These are phyloP conservation scores for Aphelenchoides fujianensis DNA, from an alignment of 1,140 invertebrate genomes.

Conservation along the genomic window DNA sequence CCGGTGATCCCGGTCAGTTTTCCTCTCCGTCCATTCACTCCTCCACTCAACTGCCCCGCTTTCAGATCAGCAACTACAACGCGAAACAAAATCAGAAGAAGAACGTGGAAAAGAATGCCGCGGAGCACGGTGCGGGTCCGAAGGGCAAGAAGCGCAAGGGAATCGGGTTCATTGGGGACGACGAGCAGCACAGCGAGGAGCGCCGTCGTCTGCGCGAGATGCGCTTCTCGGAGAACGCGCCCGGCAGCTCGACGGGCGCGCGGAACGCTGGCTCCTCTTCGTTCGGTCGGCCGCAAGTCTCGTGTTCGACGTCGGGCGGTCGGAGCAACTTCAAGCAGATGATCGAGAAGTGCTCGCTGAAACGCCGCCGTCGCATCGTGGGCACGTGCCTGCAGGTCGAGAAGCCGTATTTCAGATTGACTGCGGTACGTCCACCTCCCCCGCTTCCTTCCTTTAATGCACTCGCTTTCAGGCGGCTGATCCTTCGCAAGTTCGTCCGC, in stretches of 20 bases:
- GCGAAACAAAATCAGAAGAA: slow-evolving; percentile 1
- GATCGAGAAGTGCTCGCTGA: slow-evolving; percentile 15
- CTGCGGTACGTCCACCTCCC: slow-evolving; percentile 68
- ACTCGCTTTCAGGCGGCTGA: slow-evolving; percentile 76
- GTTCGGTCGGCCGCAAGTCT: too few relatives aligned
- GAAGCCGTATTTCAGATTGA: slow-evolving; percentile 88
- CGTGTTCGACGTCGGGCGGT: neutral
- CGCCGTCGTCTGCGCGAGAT: neutral
- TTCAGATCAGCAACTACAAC: neutral
- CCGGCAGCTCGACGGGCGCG: neutral
- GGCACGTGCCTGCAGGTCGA: slow-evolving; percentile 87
- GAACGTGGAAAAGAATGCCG: neutral
- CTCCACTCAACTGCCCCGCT: too few relatives aligned
- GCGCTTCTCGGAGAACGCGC: neutral
- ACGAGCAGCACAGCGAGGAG: neutral
- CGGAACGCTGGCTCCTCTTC: too few relatives aligned
- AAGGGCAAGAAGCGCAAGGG: neutral
- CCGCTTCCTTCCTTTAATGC: neutral
- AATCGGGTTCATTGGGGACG: slow-evolving; percentile 6
- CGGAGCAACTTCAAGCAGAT: neutral
- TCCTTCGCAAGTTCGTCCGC: slow-evolving; percentile 81
- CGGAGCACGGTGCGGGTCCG: neutral
- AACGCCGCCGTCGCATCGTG: slow-evolving; percentile 72
- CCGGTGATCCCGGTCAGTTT: neutral
- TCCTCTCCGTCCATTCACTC: too few relatives aligned